Conservation (phyloP, 2,797 vertebrate genomes). For the Petrocephalus schoutedeni region DNA sequence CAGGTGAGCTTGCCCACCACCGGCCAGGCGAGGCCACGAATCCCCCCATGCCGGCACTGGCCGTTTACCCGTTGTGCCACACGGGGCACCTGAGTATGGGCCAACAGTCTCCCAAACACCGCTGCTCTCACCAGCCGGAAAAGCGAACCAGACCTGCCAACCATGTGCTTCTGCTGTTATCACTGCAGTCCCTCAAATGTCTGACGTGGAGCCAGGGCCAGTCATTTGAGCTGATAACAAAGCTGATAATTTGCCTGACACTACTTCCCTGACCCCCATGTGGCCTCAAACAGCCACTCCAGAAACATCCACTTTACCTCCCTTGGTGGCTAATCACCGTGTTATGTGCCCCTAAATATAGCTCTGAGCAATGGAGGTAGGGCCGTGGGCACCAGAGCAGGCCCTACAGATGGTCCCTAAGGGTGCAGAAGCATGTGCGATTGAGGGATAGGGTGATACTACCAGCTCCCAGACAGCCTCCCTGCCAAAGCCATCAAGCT, state of each 20-base stretch:
- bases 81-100: background rate
- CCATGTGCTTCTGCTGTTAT: background rate
- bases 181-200: conserved; percentile 8
- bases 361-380: background rate
- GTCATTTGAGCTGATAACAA: background rate
- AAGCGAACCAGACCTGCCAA: background rate
- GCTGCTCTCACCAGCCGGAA: background rate
- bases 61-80: background rate
- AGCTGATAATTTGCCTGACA: background rate
- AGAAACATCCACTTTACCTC: conserved; percentile 5
- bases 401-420: background rate
- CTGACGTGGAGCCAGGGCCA: background rate
- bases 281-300: background rate
- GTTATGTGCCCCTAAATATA: background rate
- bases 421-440: background rate
- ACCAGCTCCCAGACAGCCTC: background rate
- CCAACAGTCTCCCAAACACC: background rate
- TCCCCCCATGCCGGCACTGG: background rate
- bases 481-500: background rate
- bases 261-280: background rate
- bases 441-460: background rate
- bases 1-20: background rate
- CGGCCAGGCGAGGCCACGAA: background rate
- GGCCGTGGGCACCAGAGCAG: background rate
- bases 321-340: background rate